These are phyloP conservation scores for Hirtodrosophila duncani DNA, from an alignment of 2,888 invertebrate species.

Conservation along the genomic window DNA sequence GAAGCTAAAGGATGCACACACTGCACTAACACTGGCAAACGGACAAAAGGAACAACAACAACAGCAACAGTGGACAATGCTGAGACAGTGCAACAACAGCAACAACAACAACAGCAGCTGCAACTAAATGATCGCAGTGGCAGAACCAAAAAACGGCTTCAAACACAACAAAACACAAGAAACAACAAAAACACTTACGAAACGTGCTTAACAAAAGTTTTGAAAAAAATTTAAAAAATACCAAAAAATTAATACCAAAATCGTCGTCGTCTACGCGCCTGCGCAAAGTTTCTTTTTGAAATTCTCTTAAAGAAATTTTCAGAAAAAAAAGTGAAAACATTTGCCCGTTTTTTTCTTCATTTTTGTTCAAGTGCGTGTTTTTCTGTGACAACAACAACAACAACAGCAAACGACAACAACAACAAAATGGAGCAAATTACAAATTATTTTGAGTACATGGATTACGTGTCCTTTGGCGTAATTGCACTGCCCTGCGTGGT, in stretches of 20 bases:
- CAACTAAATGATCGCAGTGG: conserved; percentile 26
- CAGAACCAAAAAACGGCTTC: background rate
- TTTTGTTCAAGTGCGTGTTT: conserved; percentile 45
- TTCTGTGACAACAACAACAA: conserved; percentile 15
- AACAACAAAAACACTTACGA: conserved; percentile 42
- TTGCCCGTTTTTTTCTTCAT: conserved; percentile 20
- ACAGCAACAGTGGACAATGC: conserved; percentile 12
- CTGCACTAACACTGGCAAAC: conserved; percentile 28
- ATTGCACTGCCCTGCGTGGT: conserved; percentile 56
- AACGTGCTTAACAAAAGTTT: conserved; percentile 39
- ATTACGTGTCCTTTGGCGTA: conserved; percentile 62
- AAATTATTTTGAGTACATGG: conserved; percentile 57
- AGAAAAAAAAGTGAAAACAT: background rate
- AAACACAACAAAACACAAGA: background rate
- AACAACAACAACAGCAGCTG: conserved; percentile 20
- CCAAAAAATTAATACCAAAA: too few species aligned
- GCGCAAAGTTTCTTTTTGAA: background rate
- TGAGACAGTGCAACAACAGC: conserved; percentile 35
- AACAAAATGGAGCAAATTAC: conserved; percentile 53
- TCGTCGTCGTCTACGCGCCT: too few species aligned
- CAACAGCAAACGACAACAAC: background rate
- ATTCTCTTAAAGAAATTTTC: background rate
- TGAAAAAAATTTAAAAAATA: background rate
- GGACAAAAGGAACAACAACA: conserved; percentile 29
- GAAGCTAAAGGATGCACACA: background rate